Base-by-base conservation (phyloP, 2,113 vertebrate genomes). In the Pandion haliaetus region DNA sequence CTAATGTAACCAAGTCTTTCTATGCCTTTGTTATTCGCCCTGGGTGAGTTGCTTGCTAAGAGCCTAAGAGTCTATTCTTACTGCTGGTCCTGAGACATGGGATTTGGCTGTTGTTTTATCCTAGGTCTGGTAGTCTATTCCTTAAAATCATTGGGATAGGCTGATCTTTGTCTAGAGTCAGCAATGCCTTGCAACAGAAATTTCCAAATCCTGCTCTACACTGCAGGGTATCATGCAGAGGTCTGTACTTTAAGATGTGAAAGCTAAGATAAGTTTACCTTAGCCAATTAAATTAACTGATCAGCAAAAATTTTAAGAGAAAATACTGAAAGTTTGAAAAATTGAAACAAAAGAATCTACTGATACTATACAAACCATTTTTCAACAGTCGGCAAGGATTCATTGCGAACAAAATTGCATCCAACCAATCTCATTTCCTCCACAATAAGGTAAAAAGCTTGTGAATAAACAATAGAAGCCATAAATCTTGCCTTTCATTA, bases 211-310 rank as follows among this genome's bases (percentile, higher is more conserved):
- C 17, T 44, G 57, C 47, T 59, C 44, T 47, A 5, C 8, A 9
- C 17, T 0, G 0, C 3, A 9, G 0, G 3, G 5, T 76, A 23
- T 21, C 54, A 32, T 34, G 47, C 23, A 83, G 10, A 84, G 15
- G 15, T 9, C 31, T 44, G 2, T 49, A 19, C 7, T 58, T 94
- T 32, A 52, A 79, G 14, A 34, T 72, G 21, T 34, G 5, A 13
- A 69, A 65, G 47, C 10, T 25, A 42, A 73, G 14, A 58, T 26
- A 92, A 47, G 6, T 20, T 90, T 7, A 12, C 17, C 14, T 26
- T 74, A 86, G 31, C 8, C 29, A 72, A 42, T 12, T 32, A 87
- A 79, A 87, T n/a, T 45, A 57, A 61, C 25, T 8, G 1, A 71
- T 55, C 8, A n/a, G 25, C 9, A 63, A 29, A 73, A 29, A 3